phyloP scores from a whole-genome alignment of 2,797 vertebrate genomes.

The Yasuhikotakia modesta region DNA sequence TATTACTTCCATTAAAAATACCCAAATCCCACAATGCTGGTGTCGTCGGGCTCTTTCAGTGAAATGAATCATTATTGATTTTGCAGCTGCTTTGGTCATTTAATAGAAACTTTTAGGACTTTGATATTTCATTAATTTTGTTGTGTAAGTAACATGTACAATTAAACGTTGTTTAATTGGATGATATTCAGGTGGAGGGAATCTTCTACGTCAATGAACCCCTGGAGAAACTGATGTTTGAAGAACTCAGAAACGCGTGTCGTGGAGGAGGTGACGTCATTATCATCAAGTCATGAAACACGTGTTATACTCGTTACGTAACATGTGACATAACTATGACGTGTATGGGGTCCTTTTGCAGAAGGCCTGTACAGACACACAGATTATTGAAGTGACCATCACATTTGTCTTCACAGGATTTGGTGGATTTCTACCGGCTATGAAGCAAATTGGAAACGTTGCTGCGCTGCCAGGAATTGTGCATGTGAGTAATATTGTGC shows the following conservation, averaged over 20 bases:
- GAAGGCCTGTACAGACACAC: no score
- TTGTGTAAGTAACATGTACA: no score
- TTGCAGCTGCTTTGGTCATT: no score
- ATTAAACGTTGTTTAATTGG: background rate
- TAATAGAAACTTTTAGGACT: no score
- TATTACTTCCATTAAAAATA: background rate
- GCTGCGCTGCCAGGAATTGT: slow-evolving; percentile 95
- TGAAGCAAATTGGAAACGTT: slow-evolving; percentile 98
- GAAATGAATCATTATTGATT: no score
- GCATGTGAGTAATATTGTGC: slow-evolving; percentile 79
- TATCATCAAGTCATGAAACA: background rate
- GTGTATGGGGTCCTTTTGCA: no score
- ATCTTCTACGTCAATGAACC: slow-evolving; percentile 96
- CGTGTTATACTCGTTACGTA: background rate
- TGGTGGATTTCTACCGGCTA: slow-evolving; percentile 94
- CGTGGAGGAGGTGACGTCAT: slow-evolving; percentile 85
- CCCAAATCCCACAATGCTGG: no score
- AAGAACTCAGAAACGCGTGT: slow-evolving; percentile 93
- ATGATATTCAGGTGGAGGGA: slow-evolving; percentile 85
- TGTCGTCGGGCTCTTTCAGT: no score
- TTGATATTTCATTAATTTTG: no score
- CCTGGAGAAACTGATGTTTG: slow-evolving; percentile 96
- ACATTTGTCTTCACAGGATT: slow-evolving; percentile 76
- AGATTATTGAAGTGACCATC: no score
- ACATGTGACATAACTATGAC: no score